These are phyloP conservation scores for Paradoxurus hermaphroditus DNA, from an alignment of 2,113 vertebrate genomes.

Conservation along the genomic window DNA sequence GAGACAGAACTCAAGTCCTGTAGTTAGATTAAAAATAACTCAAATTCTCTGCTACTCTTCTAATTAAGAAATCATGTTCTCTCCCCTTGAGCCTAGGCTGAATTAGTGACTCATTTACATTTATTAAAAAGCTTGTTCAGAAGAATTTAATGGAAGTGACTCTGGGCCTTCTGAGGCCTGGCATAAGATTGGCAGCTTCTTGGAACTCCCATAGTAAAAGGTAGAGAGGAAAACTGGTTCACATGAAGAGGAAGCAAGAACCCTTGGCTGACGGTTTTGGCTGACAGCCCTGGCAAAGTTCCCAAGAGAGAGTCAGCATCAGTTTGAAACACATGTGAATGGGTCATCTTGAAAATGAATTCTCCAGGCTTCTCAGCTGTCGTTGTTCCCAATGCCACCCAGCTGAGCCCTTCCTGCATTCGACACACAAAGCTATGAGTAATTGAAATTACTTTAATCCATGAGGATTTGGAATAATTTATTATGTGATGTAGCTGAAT, in stretches of 20 bases:
- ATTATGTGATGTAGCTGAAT: not conserved
- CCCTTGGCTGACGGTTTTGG: not conserved
- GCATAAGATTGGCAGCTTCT: not conserved
- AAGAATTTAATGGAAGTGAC: not conserved
- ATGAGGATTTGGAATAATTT: not conserved
- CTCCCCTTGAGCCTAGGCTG: not conserved
- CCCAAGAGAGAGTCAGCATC: not conserved
- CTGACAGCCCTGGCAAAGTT: fast-evolving
- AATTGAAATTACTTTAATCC: not conserved
- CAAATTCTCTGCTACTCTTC: not conserved
- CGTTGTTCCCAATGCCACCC: not conserved
- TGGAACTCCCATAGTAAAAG: not conserved
- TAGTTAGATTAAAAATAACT: not conserved
- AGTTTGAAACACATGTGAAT: not conserved
- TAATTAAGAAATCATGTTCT: not conserved
- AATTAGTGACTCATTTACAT: not conserved
- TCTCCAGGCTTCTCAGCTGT: not conserved
- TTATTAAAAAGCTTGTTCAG: not conserved
- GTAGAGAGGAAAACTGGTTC: not conserved
- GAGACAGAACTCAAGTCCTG: not conserved
- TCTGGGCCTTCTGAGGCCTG: not conserved
- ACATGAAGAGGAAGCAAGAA: not conserved
- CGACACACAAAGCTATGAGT: not conserved
- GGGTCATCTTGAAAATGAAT: not conserved
- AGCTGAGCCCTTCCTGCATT: not conserved